Conservation (phyloP, 2,113 vertebrate species). For the Neodontobutis hainanensis region DNA sequence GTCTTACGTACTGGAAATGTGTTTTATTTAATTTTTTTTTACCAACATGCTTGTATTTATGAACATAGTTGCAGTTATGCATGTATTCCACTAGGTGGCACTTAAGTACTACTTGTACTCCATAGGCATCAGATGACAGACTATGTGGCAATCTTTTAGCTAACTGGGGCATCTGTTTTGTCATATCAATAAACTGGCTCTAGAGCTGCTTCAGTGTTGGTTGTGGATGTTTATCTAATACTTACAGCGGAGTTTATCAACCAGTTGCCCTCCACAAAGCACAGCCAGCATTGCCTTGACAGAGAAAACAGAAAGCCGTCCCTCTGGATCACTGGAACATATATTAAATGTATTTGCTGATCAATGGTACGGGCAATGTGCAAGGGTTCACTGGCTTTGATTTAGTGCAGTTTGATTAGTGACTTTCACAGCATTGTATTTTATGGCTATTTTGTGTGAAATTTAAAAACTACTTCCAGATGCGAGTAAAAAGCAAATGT, state of each 20-base stretch:
- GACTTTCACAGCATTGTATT: too few relatives aligned
- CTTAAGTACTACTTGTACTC: constrained; percentile 4
- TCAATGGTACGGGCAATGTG: too few relatives aligned
- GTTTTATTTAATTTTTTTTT: too few relatives aligned
- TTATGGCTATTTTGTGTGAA: too few relatives aligned
- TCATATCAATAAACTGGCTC: neutral
- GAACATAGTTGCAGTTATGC: constrained; percentile 17
- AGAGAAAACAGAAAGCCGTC: constrained; percentile 91
- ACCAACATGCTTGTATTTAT: neutral
- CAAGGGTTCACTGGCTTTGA: too few relatives aligned
- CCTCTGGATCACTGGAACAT: constrained; percentile 85
- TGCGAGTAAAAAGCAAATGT: too few relatives aligned
- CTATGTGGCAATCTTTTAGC: too few relatives aligned
- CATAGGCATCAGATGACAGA: neutral
- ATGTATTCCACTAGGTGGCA: constrained; percentile 46
- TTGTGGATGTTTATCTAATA: constrained; percentile 47
- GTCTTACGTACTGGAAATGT: neutral
- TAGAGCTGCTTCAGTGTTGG: neutral
- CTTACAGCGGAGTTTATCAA: constrained; percentile 97
- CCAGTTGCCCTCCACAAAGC: constrained; percentile 93
- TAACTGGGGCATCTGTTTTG: neutral
- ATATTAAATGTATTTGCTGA: constrained; percentile 9
- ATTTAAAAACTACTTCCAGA: too few relatives aligned
- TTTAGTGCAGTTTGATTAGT: too few relatives aligned
- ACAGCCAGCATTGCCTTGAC: constrained; percentile 92